These are phyloP conservation scores for Oncorhynchus tshawytscha DNA, from an alignment of 2,113 vertebrate genomes.

Conservation along the genomic window DNA sequence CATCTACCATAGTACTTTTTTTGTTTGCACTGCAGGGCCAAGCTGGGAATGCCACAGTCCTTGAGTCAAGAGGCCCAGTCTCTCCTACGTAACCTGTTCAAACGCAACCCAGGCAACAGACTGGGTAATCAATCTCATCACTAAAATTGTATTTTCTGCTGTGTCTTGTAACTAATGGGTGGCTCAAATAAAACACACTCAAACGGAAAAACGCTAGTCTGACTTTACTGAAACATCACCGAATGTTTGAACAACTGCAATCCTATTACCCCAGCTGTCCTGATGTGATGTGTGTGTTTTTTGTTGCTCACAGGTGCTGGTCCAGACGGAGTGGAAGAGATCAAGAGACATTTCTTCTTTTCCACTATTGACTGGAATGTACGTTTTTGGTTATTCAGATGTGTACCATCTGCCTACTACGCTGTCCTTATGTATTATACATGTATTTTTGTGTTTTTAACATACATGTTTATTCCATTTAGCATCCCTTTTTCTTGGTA, in stretches of 20 bases:
- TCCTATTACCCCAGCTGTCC: background rate
- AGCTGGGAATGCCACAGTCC: conserved; percentile 66
- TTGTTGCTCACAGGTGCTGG: conserved; percentile 76
- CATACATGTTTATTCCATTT: background rate
- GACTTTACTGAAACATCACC: background rate
- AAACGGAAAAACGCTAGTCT: too few relatives aligned
- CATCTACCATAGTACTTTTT: background rate
- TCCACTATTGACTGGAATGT: conserved; percentile 83
- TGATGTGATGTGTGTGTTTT: background rate
- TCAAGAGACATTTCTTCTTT: conserved; percentile 83
- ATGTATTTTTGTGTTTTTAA: background rate
- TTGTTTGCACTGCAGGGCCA: conserved; percentile 47
- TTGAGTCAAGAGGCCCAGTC: conserved; percentile 61
- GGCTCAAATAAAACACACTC: too few relatives aligned
- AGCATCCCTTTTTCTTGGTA: conserved; percentile 7
- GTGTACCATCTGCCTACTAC: background rate
- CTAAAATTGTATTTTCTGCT: background rate
- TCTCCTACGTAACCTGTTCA: conserved; percentile 61
- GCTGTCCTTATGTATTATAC: background rate
- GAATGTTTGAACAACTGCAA: conserved; percentile 1
- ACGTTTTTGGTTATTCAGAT: conserved; percentile 56
- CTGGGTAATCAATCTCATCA: conserved; percentile 40
- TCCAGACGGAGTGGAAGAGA: conserved; percentile 83
- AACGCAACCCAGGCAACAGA: conserved; percentile 61
- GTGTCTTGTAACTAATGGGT: too few relatives aligned